phyloP scores from a whole-genome alignment of 2,888 invertebrate species.

The Drosophila robusta region DNA sequence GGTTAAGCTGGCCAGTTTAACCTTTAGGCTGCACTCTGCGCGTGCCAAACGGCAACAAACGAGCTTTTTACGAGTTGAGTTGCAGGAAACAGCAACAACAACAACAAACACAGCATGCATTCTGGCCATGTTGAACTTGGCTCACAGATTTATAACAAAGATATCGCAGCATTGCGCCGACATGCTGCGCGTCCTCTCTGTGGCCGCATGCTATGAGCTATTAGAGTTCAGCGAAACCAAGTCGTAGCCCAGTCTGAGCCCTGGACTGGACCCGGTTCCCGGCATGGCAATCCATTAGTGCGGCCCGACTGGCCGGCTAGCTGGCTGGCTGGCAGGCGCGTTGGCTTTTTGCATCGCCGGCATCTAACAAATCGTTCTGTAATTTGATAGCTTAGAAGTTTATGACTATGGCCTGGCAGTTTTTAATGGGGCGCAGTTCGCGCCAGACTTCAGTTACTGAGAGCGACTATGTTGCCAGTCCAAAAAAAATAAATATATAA shows the following conservation, averaged over 20 bases:
- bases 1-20: slow-evolving; percentile 75
- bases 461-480: slow-evolving; percentile 42
- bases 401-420: slow-evolving; percentile 78
- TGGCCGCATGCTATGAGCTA: slow-evolving; percentile 73
- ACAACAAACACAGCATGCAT: slow-evolving; percentile 75
- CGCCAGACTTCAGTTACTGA: slow-evolving; percentile 48
- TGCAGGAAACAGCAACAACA: slow-evolving; percentile 55
- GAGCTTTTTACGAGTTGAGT: slow-evolving; percentile 76
- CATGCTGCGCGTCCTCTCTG: slow-evolving; percentile 66
- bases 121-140: slow-evolving; percentile 73
- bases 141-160: slow-evolving; percentile 84
- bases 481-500: slow-evolving; percentile 17
- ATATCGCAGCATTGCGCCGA: slow-evolving; percentile 76
- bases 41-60: slow-evolving; percentile 81
- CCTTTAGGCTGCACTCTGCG: slow-evolving; percentile 72
- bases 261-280: slow-evolving; percentile 44
- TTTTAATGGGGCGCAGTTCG: slow-evolving; percentile 76
- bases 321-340: slow-evolving; percentile 19
- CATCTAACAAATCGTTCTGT: slow-evolving; percentile 82
- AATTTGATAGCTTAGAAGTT: slow-evolving; percentile 82
- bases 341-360: slow-evolving; percentile 70
- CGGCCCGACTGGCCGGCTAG: slow-evolving; percentile 15
- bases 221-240: slow-evolving; percentile 77
- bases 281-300: slow-evolving; percentile 75
- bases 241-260: slow-evolving; percentile 37